These are phyloP conservation scores for Gortyna flavago DNA, from an alignment of 2,888 invertebrate genomes.

Conservation along the genomic window DNA sequence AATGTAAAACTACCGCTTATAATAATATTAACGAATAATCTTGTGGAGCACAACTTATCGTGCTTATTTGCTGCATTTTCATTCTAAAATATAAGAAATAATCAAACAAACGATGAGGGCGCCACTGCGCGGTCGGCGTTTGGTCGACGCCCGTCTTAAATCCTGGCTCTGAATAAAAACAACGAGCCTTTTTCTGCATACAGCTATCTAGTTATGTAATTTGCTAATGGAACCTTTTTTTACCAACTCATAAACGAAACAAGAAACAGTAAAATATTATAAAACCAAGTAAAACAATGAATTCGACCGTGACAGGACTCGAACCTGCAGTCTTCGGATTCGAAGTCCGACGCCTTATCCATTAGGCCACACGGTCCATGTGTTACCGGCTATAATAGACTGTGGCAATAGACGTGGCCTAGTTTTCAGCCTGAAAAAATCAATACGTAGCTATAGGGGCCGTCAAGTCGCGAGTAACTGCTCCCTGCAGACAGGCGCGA, in stretches of 20 bases:
- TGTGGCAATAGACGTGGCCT: neutral
- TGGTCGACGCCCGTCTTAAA: no score
- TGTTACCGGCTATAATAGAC: neutral
- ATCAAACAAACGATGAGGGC: no score
- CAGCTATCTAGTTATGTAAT: neutral
- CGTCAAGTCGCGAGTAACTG: neutral
- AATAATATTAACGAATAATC: no score
- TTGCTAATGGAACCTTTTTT: neutral
- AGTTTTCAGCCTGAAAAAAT: slow-evolving; percentile 13
- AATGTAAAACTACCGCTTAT: no score
- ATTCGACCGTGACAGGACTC: slow-evolving; percentile 92
- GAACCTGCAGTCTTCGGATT: slow-evolving; percentile 93
- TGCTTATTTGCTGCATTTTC: no score
- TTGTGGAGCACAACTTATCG: no score
- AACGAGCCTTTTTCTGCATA: neutral
- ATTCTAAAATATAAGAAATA: no score
- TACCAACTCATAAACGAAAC: neutral
- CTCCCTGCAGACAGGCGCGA: neutral
- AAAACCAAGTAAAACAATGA: neutral
- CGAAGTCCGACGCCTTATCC: slow-evolving; percentile 94
- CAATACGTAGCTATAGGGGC: neutral
- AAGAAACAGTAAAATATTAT: neutral
- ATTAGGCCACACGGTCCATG: slow-evolving; percentile 92
- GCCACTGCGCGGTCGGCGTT: no score
- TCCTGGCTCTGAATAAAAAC: neutral